Percentiles rank a stretch among this genome's conserved stretches.
phyloP scores from a whole-genome alignment of 2,113 vertebrate genomes.

The Argyrosomus japonicus region DNA sequence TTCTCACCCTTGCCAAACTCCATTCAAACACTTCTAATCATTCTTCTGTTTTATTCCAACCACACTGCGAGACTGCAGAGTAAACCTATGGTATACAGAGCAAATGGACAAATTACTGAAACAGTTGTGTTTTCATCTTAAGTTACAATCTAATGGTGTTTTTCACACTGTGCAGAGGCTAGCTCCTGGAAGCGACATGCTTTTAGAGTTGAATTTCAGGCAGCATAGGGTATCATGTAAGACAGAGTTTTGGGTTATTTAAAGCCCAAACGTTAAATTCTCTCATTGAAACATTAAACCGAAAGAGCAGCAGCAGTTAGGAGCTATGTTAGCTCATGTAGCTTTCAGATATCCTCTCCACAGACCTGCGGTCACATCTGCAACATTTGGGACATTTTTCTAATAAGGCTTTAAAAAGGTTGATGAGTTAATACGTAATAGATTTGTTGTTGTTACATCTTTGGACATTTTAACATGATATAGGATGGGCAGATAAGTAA shows the following conservation, averaged over 20 bases:
- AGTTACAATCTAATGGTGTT: not conserved
- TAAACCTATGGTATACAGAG: constrained; percentile 2
- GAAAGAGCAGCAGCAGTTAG: not conserved
- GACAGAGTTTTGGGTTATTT: not conserved
- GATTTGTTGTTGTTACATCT: not conserved
- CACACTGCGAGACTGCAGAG: constrained; percentile 1
- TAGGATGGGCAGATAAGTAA: not conserved
- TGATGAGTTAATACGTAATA: not conserved
- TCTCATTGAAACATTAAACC: constrained; percentile 1
- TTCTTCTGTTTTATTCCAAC: constrained; percentile 47
- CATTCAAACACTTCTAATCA: constrained; percentile 62
- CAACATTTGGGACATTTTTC: not conserved
- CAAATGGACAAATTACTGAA: constrained; percentile 16
- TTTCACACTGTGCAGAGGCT: not conserved
- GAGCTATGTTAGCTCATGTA: not conserved
- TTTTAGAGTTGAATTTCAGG: not conserved
- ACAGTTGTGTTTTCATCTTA: not conserved
- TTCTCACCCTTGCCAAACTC: constrained; percentile 70
- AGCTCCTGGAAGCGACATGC: not conserved
- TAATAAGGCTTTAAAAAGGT: not conserved
- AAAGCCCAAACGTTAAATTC: not conserved
- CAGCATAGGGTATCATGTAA: not conserved
- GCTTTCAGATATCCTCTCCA: not conserved
- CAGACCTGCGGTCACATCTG: not conserved
- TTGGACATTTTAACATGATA: constrained; percentile 3